These are phyloP conservation scores for Centruroides sculpturatus DNA, from an alignment of 1,140 invertebrate species.

Conservation along the genomic window DNA sequence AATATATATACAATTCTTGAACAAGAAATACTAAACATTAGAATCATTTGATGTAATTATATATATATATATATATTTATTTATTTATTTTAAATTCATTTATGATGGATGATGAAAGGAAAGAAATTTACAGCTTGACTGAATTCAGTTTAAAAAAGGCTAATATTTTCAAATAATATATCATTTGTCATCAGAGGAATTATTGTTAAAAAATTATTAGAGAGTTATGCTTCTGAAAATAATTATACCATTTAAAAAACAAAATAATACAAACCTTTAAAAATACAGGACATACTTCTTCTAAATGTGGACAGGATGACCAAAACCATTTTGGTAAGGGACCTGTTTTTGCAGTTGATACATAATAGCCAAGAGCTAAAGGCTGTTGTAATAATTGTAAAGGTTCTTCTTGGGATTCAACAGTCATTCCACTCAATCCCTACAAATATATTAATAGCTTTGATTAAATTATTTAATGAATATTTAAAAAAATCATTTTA, in stretches of 20 bases:
- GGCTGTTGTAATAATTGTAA: slow-evolving; percentile 90
- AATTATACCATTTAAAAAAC: neutral
- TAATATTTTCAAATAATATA: neutral
- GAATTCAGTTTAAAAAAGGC: too few species aligned
- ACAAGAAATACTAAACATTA: too few species aligned
- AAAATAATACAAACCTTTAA: slow-evolving; percentile 44
- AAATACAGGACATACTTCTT: slow-evolving; percentile 75
- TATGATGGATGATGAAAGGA: too few species aligned
- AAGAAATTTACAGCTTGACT: too few species aligned
- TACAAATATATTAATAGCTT: slow-evolving; percentile 4
- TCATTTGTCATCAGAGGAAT: too few species aligned
- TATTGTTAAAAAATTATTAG: too few species aligned
- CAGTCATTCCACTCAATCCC: slow-evolving; percentile 27
- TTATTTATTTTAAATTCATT: too few species aligned
- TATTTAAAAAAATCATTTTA: too few species aligned
- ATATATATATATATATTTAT: too few species aligned
- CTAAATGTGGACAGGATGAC: slow-evolving; percentile 82
- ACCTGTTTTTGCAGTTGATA: slow-evolving; percentile 89
- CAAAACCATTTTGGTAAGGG: slow-evolving; percentile 96
- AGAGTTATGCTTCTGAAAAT: too few species aligned
- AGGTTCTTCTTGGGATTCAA: slow-evolving; percentile 46
- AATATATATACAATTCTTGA: too few species aligned
- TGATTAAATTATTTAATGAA: neutral
- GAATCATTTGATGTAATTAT: too few species aligned
- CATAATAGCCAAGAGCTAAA: slow-evolving; percentile 89